These are phyloP conservation scores for Podotricha telesiphe DNA, from an alignment of 2,888 invertebrate genomes.

Conservation along the genomic window DNA sequence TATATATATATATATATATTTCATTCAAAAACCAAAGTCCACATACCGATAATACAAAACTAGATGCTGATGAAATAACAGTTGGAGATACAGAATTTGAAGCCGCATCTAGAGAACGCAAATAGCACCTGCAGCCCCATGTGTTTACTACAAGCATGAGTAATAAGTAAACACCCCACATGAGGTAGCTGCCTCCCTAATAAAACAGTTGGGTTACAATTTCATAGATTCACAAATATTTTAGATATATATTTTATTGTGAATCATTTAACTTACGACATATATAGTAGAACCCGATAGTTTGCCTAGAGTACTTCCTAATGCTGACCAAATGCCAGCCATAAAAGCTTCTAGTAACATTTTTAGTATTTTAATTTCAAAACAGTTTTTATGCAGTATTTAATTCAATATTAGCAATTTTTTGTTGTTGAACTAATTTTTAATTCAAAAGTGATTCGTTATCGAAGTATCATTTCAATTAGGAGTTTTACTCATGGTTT, in stretches of 20 bases:
- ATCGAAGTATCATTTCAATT: no score
- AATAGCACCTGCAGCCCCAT: conserved; percentile 85
- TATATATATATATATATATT: background rate
- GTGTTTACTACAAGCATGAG: conserved; percentile 85
- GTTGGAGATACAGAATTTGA: conserved; percentile 85
- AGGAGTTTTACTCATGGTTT: no score
- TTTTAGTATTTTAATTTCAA: conserved; percentile 35
- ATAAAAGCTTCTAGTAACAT: conserved; percentile 80
- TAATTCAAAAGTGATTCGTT: no score
- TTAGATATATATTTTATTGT: background rate
- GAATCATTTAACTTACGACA: conserved; percentile 53
- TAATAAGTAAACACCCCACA: conserved; percentile 62
- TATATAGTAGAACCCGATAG: conserved; percentile 76
- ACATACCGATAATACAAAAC: conserved; percentile 86
- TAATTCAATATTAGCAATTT: background rate
- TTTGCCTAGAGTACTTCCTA: conserved; percentile 86
- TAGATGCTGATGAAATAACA: conserved; percentile 85
- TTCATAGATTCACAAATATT: background rate
- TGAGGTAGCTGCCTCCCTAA: conserved; percentile 68
- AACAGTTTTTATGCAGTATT: background rate
- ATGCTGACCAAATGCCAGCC: conserved; percentile 85
- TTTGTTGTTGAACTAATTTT: background rate
- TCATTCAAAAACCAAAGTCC: conserved; percentile 4
- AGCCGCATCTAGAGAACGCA: conserved; percentile 84
- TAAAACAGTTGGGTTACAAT: background rate